Base-by-base conservation (phyloP, 2,888 invertebrate genomes). In the Siphonodentalium dalli region DNA sequence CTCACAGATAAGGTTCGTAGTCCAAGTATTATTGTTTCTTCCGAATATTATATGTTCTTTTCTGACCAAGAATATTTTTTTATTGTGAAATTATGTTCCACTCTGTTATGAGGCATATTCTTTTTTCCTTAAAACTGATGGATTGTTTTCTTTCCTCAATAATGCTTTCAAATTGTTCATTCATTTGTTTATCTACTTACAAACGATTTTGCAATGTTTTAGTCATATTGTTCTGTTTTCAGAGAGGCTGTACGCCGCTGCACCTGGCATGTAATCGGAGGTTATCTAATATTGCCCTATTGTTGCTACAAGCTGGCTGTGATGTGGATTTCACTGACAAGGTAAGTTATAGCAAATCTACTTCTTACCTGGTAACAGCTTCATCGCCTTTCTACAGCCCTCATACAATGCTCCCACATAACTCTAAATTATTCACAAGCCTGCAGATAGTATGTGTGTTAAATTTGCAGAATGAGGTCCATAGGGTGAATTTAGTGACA, bases 251-350 rank as follows among this genome's bases (percentile, higher is more conserved):
- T 62, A 85, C 88, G 18, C 86, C 88, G 0, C 77, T 89, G 28
- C 87, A 88, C 71, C 77, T 87, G 66, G 86, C 88, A 8, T 81
- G 88, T 52, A 80, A 84, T 33, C 82, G 87, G 61, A 83, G 84
- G 54, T 85, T 87, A 68, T 78, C 82, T 34, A 77, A 84, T 47
- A 85, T 87, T 52, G 87, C 87, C 2, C 77, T 87, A 61, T 76
- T 86, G 43, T 78, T 89, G 48, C 79, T 89, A 37, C 86, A 87
- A 65, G 85, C 86, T 38, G 87, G 87, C 37, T 87, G 87, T 60
- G 85, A 86, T 69, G 84, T 89, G 61, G 89, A 90, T 77, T 83
- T 85, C 37, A 80, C 86, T 9, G 89, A 89, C 69, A 82, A 84
- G 66, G 82, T 82, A 50, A 44, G n/a, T n/a, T n/a, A n/a, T n/a